A percentile compares a stretch with the other conserved stretches of the same genome.
Conservation (phyloP, 1,140 invertebrate genomes). For the Polyergus mexicanus region DNA sequence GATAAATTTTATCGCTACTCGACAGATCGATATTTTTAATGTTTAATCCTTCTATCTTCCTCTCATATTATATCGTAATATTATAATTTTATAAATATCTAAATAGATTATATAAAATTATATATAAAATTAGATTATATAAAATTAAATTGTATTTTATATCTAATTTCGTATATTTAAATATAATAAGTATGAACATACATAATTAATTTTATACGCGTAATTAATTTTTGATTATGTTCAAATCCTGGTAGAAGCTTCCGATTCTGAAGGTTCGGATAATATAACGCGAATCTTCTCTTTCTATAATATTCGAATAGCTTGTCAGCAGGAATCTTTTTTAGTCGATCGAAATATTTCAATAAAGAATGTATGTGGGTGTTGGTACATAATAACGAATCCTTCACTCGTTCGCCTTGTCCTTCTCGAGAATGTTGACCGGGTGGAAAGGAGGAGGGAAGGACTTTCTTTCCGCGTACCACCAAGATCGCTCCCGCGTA, state of each 20-base stretch:
- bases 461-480: constrained; percentile 53
- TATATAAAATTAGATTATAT: too few relatives aligned
- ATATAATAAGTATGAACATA: too few relatives aligned
- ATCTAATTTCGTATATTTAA: too few relatives aligned
- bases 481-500: constrained; percentile 82
- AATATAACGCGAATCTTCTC: not conserved
- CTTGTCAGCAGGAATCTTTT: not conserved
- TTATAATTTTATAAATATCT: not conserved
- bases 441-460: not conserved
- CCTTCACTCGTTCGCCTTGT: constrained; percentile 35
- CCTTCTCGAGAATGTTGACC: constrained; percentile 31
- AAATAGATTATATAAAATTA: too few relatives aligned
- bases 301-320: not conserved
- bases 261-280: too few relatives aligned
- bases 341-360: not conserved
- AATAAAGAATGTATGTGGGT: not conserved
- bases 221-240: too few relatives aligned
- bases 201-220: too few relatives aligned
- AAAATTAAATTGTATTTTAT: too few relatives aligned
- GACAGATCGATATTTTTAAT: not conserved
- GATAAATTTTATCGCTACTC: not conserved
- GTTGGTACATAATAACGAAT: constrained; percentile 43
- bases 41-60: too few relatives aligned
- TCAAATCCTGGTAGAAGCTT: too few relatives aligned
- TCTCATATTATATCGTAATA: not conserved